These are phyloP conservation scores for Aegotheles bennettii DNA, from an alignment of 2,113 vertebrate species.

Conservation along the genomic window DNA sequence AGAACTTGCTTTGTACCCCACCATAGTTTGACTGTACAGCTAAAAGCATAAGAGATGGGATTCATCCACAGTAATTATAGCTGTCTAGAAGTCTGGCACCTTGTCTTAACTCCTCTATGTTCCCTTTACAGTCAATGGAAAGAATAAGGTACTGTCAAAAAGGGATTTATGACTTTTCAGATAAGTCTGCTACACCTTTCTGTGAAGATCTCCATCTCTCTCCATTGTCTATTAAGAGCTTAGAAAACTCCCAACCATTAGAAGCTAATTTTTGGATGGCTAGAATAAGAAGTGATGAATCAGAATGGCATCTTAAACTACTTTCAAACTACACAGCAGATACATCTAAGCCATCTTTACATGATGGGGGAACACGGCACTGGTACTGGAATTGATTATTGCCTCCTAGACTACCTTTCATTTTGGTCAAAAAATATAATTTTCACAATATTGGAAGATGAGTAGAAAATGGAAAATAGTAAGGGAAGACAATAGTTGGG, in stretches of 20 bases:
- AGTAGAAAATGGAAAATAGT: not conserved
- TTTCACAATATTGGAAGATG: not conserved
- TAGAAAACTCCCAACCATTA: not conserved
- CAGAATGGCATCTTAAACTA: not conserved
- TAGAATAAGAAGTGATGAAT: not conserved
- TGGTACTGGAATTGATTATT: not conserved
- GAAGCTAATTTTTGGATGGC: not conserved
- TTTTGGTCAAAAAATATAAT: not conserved
- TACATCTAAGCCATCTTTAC: not conserved
- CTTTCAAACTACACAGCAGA: not conserved
- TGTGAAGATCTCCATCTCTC: not conserved
- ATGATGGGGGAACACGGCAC: not conserved
- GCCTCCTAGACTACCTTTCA: not conserved
- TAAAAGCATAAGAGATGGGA: constrained; percentile 1
- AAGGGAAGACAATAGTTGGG: not conserved
- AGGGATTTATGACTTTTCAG: not conserved
- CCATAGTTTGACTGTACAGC: not conserved
- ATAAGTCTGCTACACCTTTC: not conserved
- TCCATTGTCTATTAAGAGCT: not conserved
- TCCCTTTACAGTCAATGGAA: not conserved
- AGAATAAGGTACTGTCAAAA: not conserved
- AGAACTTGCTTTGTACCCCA: not conserved
- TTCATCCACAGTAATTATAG: not conserved
- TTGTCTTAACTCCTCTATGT: not conserved
- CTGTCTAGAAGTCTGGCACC: constrained; percentile 15